Base-by-base conservation (phyloP, 2,888 invertebrate species). In the Acholoe squamosa region DNA sequence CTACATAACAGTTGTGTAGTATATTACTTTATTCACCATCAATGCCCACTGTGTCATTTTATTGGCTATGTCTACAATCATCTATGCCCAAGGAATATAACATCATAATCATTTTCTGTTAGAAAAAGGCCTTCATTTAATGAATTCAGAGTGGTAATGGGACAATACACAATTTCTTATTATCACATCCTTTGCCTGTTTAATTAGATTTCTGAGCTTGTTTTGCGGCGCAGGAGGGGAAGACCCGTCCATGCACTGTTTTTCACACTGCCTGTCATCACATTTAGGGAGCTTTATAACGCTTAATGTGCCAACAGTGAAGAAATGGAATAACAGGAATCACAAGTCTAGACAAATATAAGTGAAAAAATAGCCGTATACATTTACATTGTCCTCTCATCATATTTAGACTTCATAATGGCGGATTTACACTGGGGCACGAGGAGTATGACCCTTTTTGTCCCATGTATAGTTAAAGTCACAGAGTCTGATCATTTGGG, bases 211-310 rank as follows among this genome's bases (percentile, higher is more conserved):
- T 71, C 71, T 71, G 71, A 71, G 71, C 71, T 71, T 71, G 25
- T 71, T 71, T 71, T 71, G 71, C 71, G 71, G 31, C 71, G 71
- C 28, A 71, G 71, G 31, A 25, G 31, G 71, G 25, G 25, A 28
- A n/a, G 31, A 71, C 71, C 28, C 31, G 28, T 71, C 71, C 28
- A 5, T n/a, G 28, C 71, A 25, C 31, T 80, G 16, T 33, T 33
- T 80, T 80, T 76, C 76, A 76, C 80, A 80, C 80, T 80, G 80
- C 80, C 80, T 80, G 80, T 33, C 31, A 80, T 80, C 80, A 80
- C 80, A 80, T n/a, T 25, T 71, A 71, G n/a, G 31, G 71, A 28
- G 25, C 71, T 71, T 71, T 71, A 28, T 71, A 71, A 71, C 71
- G 71, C 28, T 7, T 43, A 3, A 28, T 28, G 71, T 25, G 31